A percentile compares a stretch with the other conserved stretches of the same genome.
Conservation (phyloP, 2,113 vertebrate genomes). For the Campylorhamphus procurvoides region DNA sequence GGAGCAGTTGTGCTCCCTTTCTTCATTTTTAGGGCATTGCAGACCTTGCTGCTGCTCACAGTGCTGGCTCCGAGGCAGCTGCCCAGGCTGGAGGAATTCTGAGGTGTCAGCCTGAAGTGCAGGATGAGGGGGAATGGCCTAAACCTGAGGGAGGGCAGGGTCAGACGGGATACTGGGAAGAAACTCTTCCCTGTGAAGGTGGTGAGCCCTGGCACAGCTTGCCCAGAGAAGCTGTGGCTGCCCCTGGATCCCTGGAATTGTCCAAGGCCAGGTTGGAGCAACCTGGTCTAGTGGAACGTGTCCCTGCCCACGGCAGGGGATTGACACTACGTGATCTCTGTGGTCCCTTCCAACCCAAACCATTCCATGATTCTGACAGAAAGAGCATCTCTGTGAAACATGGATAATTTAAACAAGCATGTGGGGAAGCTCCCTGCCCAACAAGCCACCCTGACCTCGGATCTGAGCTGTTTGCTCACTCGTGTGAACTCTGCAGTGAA, state of each 20-base stretch:
- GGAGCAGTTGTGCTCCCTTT: not conserved
- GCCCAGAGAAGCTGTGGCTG: not conserved
- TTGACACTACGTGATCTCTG: not conserved
- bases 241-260: not conserved
- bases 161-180: not conserved
- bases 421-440: not conserved
- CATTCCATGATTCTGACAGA: not conserved
- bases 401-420: not conserved
- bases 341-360: not conserved
- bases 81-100: not conserved
- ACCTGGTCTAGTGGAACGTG: fast-evolving
- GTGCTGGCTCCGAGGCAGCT: not conserved
- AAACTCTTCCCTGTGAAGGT: not conserved
- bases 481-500: not conserved
- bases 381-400: not conserved
- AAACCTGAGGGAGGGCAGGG: not conserved
- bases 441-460: fast-evolving
- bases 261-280: not conserved
- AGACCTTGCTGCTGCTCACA: not conserved
- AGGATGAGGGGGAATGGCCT: not conserved
- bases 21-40: not conserved
- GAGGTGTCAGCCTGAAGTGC: not conserved
- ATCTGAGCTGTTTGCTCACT: not conserved
- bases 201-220: not conserved
- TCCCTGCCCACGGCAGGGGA: not conserved